Evolutionary conservation across 2,888 invertebrate species (phyloP).

Genomic region (Opisthograptis luteolata): DNA sequence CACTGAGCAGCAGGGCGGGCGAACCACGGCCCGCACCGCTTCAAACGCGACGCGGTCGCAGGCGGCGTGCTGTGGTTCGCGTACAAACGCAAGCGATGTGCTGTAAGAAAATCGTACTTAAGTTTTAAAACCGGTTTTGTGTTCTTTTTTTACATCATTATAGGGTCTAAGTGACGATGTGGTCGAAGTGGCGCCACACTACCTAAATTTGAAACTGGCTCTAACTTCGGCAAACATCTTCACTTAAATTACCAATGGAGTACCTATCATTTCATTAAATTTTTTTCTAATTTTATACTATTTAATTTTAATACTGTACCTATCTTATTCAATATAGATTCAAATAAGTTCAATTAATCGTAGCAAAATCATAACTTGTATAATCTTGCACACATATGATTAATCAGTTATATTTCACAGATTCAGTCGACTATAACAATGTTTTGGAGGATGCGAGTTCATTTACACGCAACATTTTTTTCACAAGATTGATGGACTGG

Average conservation of each 20-base stretch:
- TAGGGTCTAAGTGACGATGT: too few relatives aligned
- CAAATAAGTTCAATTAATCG: conserved; percentile 1
- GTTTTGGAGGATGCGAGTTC: conserved; percentile 46
- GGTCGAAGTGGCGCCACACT: too few relatives aligned
- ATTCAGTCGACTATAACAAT: conserved; percentile 19
- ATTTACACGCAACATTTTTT: conserved; percentile 48
- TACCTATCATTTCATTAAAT: too few relatives aligned
- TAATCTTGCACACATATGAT: conserved; percentile 7
- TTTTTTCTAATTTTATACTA: too few relatives aligned
- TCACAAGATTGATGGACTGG: conserved; percentile 22
- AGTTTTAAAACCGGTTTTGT: too few relatives aligned
- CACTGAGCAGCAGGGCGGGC: conserved; percentile 59
- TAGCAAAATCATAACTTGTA: conserved; percentile 11
- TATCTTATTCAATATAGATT: conserved; percentile 3
- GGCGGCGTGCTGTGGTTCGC: too few relatives aligned
- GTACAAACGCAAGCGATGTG: too few relatives aligned
- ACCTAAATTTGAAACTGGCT: too few relatives aligned
- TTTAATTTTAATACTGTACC: not conserved
- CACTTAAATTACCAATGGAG: too few relatives aligned
- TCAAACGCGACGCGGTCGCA: not conserved
- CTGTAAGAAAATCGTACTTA: too few relatives aligned
- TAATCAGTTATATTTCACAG: conserved; percentile 10
- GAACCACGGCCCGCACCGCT: conserved; percentile 64
- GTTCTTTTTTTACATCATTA: too few relatives aligned
- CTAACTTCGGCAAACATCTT: too few relatives aligned